A percentile compares a stretch with the other conserved stretches of the same genome.
These are phyloP conservation scores for Mimas tiliae DNA, from an alignment of 2,888 invertebrate genomes.

Conservation along the genomic window DNA sequence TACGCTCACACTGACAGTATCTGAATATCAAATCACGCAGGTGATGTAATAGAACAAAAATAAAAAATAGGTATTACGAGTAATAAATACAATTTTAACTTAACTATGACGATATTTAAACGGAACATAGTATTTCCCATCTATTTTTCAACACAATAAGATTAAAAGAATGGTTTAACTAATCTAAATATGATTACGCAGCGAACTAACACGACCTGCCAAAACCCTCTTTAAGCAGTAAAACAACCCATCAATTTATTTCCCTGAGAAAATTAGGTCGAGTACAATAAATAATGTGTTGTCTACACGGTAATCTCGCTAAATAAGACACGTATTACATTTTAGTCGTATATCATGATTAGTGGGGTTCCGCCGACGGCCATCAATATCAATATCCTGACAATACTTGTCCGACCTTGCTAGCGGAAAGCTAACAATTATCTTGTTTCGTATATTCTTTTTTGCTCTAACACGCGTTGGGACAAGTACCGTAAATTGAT, in stretches of 20 bases:
- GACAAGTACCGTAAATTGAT: neutral
- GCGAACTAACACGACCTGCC: neutral
- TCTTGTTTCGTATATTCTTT: conserved; percentile 7
- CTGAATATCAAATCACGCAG: too few relatives aligned
- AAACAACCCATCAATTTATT: conserved; percentile 10
- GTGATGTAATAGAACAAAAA: too few relatives aligned
- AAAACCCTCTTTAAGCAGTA: neutral
- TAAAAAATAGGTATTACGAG: too few relatives aligned
- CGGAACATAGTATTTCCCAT: too few relatives aligned
- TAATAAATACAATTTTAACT: too few relatives aligned
- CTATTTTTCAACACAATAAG: too few relatives aligned
- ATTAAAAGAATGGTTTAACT: neutral
- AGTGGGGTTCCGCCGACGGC: conserved; percentile 26
- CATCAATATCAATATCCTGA: conserved; percentile 44
- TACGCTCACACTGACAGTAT: too few relatives aligned
- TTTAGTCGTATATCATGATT: conserved; percentile 31
- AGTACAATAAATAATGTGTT: conserved; percentile 31
- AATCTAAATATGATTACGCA: neutral
- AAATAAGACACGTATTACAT: conserved; percentile 35
- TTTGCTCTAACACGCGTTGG: conserved; percentile 1
- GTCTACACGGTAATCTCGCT: conserved; percentile 34
- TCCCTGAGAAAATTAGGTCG: conserved; percentile 6
- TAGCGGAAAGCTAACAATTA: conserved; percentile 16
- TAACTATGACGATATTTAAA: too few relatives aligned
- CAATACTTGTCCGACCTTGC: conserved; percentile 30